These are phyloP conservation scores for Diadophis punctatus DNA, from an alignment of 2,113 vertebrate genomes.

Conservation along the genomic window DNA sequence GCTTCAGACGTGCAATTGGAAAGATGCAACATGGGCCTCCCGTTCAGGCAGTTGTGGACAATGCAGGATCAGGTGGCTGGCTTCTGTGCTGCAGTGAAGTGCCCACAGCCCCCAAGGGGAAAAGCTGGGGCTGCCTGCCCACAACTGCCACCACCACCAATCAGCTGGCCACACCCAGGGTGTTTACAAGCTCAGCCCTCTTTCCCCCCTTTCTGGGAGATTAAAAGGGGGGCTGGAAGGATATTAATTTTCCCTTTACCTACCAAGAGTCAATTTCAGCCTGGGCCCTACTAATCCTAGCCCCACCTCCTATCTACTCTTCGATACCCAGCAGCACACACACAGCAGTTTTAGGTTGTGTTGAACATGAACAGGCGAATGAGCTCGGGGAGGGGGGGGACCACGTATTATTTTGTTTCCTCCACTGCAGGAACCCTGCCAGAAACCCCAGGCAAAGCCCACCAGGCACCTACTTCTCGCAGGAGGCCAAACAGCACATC, in stretches of 20 bases:
- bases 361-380: background rate
- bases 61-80: background rate
- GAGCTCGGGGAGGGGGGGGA: too few species aligned
- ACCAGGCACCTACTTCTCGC: conserved; percentile 78
- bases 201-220: too few species aligned
- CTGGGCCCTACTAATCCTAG: background rate
- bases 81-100: background rate
- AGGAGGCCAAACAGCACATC: conserved; percentile 97
- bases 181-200: too few species aligned
- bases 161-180: background rate
- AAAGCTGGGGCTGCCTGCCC: background rate
- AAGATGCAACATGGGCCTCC: background rate
- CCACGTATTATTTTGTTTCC: background rate
- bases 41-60: background rate
- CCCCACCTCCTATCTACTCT: background rate
- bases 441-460: background rate
- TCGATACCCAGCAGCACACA: background rate
- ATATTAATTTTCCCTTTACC: background rate
- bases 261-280: background rate
- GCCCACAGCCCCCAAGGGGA: background rate
- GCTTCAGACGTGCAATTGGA: background rate
- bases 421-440: background rate
- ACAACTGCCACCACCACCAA: background rate
- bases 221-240: background rate
- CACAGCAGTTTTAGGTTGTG: background rate